These are phyloP conservation scores for Platysternon megacephalum DNA, from an alignment of 2,113 vertebrate species.

Conservation along the genomic window DNA sequence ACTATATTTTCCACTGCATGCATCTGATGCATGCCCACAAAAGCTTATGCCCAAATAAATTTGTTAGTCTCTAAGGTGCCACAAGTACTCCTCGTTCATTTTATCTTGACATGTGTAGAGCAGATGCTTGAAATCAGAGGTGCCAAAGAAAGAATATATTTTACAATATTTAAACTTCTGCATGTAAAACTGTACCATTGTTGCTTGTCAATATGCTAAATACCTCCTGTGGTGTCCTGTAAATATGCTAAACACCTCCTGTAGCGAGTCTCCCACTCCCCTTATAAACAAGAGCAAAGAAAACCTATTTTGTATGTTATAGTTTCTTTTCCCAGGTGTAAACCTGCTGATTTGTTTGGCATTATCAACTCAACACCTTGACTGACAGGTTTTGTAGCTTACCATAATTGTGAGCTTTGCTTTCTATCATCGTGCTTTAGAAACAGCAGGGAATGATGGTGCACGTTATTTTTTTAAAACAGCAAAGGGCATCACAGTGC, in stretches of 20 bases:
- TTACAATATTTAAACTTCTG: constrained; percentile 61
- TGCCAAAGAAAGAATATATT: constrained; percentile 4
- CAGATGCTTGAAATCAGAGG: constrained; percentile 38
- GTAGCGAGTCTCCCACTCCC: constrained; percentile 31
- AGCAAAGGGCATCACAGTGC: constrained; percentile 10
- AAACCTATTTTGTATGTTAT: constrained; percentile 38
- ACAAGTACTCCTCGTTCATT: neutral
- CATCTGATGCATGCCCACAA: too few species aligned
- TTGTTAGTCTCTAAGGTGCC: too few species aligned
- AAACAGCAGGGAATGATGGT: constrained; percentile 52
- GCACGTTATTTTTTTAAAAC: constrained; percentile 47
- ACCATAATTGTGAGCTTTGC: constrained; percentile 14
- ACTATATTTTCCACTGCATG: too few species aligned
- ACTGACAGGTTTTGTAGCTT: constrained; percentile 27
- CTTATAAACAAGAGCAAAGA: constrained; percentile 53
- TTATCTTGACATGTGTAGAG: neutral
- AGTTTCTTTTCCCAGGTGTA: constrained; percentile 39
- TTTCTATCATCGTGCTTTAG: constrained; percentile 13
- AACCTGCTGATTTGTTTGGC: constrained; percentile 37
- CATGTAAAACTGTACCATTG: constrained; percentile 46
- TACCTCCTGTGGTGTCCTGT: constrained; percentile 57
- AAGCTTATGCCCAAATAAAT: too few species aligned
- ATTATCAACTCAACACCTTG: constrained; percentile 18
- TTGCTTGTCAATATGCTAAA: constrained; percentile 72
- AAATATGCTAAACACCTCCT: constrained; percentile 69